Evolutionary conservation across 1,140 invertebrate genomes (phyloP).

Genomic region (Sminthurides bifidus): DNA sequence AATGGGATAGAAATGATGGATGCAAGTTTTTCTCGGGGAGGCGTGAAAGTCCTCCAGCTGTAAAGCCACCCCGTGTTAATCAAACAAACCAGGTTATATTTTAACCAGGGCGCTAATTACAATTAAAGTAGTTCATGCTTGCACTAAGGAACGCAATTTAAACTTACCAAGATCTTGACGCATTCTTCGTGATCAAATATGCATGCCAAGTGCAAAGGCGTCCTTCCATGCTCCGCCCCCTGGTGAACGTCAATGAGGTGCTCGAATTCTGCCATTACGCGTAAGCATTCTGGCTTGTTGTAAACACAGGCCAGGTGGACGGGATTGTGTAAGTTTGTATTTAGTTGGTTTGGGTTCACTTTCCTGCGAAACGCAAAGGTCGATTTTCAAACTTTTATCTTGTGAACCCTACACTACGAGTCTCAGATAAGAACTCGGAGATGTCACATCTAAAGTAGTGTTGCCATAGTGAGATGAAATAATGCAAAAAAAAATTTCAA

Average conservation of each 20-base stretch:
- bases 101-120: too few relatives aligned
- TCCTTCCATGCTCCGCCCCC: slow-evolving; percentile 60
- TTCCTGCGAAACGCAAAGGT: slow-evolving; percentile 39
- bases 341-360: slow-evolving; percentile 55
- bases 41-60: slow-evolving; percentile 60
- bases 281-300: slow-evolving; percentile 54
- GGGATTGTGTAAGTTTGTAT: slow-evolving; percentile 61
- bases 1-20: slow-evolving; percentile 77
- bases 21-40: slow-evolving; percentile 55
- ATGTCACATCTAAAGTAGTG: neutral
- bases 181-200: slow-evolving; percentile 67
- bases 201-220: slow-evolving; percentile 65
- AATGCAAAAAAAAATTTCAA: neutral
- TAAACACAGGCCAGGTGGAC: slow-evolving; percentile 65
- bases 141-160: too few relatives aligned
- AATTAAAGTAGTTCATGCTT: too few relatives aligned
- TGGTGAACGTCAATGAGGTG: slow-evolving; percentile 54
- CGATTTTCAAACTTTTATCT: neutral
- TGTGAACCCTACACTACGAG: neutral
- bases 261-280: slow-evolving; percentile 53
- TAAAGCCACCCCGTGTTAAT: too few relatives aligned
- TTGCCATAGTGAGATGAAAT: neutral
- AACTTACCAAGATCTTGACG: slow-evolving; percentile 60
- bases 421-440: neutral
- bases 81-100: too few relatives aligned